Conservation (phyloP, 2,113 vertebrate genomes). For the Cinclus mexicanus region DNA sequence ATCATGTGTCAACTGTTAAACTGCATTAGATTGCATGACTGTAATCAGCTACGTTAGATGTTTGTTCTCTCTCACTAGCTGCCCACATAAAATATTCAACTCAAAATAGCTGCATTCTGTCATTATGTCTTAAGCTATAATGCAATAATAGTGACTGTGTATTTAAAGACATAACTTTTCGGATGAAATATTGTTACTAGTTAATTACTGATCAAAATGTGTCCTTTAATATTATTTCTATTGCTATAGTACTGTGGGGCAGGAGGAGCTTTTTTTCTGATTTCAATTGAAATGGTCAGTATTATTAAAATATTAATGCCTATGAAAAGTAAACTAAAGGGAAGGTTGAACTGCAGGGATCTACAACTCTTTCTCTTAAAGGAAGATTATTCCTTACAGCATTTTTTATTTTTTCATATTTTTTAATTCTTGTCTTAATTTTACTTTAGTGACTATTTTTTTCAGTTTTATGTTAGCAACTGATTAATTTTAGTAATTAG, state of each 20-base stretch:
- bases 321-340: background rate
- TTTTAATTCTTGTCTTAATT: background rate
- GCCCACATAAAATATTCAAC: background rate
- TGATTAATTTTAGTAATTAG: background rate
- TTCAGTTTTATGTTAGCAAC: background rate
- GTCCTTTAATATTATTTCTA: background rate
- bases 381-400: background rate
- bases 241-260: background rate
- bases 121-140: background rate
- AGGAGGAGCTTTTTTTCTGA: accelerated
- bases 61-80: background rate
- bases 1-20: background rate
- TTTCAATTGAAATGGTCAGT: background rate
- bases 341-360: background rate
- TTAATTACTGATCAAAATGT: background rate
- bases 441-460: background rate
- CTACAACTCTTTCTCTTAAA: background rate
- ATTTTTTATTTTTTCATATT: background rate
- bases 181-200: background rate
- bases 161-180: background rate
- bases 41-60: background rate
- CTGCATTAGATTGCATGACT: background rate
- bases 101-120: background rate
- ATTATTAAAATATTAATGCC: background rate
- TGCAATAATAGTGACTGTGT: background rate